These are phyloP conservation scores for Whitmania pigra DNA, from an alignment of 1,140 invertebrate genomes.

Conservation along the genomic window DNA sequence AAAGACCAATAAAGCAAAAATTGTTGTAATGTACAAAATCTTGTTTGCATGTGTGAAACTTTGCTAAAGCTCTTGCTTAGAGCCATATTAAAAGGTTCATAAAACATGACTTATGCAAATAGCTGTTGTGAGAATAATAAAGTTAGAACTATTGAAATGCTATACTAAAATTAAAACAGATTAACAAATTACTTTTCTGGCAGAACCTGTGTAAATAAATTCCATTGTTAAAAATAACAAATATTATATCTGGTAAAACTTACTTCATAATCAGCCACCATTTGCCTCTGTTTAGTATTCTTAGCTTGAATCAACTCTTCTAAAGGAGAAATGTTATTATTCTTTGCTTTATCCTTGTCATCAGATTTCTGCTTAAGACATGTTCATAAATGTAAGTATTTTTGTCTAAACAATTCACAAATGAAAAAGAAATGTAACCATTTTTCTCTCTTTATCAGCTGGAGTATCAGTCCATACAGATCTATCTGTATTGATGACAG, in stretches of 20 bases:
- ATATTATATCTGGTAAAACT: neutral
- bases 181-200: too few species aligned
- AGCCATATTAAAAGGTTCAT: too few species aligned
- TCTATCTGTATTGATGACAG: neutral
- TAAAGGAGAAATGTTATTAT: neutral
- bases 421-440: neutral
- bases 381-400: neutral
- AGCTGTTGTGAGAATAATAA: too few species aligned
- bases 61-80: neutral
- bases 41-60: too few species aligned
- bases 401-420: neutral
- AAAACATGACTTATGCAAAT: too few species aligned
- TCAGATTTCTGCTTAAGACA: neutral
- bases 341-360: neutral
- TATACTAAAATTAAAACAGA: too few species aligned
- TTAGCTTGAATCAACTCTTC: neutral
- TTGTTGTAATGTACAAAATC: neutral
- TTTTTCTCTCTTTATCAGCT: neutral
- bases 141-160: too few species aligned
- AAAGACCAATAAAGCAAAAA: neutral
- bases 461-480: conserved; percentile 8
- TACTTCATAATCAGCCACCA: neutral
- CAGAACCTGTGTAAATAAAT: too few species aligned
- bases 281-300: neutral
- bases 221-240: too few species aligned